Evolutionary conservation across 2,888 invertebrate genomes (phyloP).

Genomic region (Melinopterus prodromus): DNA sequence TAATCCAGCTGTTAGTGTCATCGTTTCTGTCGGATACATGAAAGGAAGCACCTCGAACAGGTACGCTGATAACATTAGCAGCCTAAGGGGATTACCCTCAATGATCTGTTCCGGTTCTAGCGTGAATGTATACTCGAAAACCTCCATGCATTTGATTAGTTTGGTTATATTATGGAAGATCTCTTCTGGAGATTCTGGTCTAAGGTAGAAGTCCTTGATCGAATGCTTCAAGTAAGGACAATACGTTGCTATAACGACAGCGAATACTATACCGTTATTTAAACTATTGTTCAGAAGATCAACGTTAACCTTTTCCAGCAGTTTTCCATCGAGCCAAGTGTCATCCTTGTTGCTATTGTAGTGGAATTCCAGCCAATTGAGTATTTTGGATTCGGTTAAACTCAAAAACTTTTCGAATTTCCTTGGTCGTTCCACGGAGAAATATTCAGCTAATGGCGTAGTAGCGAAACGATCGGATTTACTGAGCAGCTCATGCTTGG

Average conservation of each 20-base stretch:
- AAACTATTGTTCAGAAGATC: conserved; percentile 64
- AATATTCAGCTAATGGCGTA: not conserved
- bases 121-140: conserved; percentile 65
- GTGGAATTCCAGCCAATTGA: too few species aligned
- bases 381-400: too few species aligned
- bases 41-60: too few species aligned
- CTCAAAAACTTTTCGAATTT: conserved; percentile 24
- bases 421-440: not conserved
- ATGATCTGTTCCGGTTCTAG: conserved; percentile 53
- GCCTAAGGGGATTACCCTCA: too few species aligned
- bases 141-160: conserved; percentile 65
- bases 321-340: conserved; percentile 8
- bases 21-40: too few species aligned
- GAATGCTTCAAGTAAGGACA: conserved; percentile 66
- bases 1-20: too few species aligned
- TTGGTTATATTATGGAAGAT: conserved; percentile 67
- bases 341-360: conserved; percentile 38
- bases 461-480: not conserved
- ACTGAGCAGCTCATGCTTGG: not conserved
- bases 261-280: conserved; percentile 53
- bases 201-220: conserved; percentile 61
- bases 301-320: conserved; percentile 22
- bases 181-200: conserved; percentile 57
- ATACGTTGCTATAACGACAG: conserved; percentile 5
- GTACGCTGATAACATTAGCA: too few species aligned